A percentile compares a stretch with the other conserved stretches of the same genome.
These are phyloP conservation scores for Neotoxoptera formosana DNA, from an alignment of 1,140 invertebrate genomes.

Conservation along the genomic window DNA sequence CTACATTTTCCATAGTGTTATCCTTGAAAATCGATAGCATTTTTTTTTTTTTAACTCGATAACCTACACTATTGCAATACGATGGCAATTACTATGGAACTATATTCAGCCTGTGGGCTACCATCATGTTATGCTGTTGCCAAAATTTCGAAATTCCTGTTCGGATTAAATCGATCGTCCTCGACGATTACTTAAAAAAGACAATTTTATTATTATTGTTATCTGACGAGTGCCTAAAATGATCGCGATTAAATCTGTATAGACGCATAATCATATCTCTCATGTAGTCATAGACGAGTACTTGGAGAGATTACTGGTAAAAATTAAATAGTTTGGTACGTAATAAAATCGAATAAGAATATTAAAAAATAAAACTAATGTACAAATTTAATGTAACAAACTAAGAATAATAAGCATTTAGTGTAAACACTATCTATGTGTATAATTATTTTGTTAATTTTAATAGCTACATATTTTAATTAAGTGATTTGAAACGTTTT, in stretches of 20 bases:
- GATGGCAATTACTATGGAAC: neutral
- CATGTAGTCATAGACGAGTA: neutral
- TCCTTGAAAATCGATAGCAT: conserved; percentile 14
- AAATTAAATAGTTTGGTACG: neutral
- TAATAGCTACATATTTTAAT: neutral
- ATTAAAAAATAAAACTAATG: neutral
- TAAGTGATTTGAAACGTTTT: neutral
- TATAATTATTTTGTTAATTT: neutral
- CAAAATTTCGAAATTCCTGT: conserved; percentile 1
- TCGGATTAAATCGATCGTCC: neutral
- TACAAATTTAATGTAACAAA: neutral
- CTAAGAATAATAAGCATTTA: neutral
- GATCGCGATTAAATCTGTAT: neutral
- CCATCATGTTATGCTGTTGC: neutral
- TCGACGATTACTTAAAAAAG: neutral
- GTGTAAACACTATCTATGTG: neutral
- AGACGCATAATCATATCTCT: neutral
- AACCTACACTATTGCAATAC: neutral
- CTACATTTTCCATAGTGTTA: conserved; percentile 18
- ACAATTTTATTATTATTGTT: neutral
- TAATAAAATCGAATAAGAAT: neutral
- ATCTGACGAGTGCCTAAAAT: neutral
- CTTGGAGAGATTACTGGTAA: neutral
- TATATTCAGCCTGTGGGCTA: neutral
- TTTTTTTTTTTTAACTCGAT: neutral